Evolutionary conservation across 1,140 invertebrate species (phyloP).

Genomic region (Sitobion miscanthi): DNA sequence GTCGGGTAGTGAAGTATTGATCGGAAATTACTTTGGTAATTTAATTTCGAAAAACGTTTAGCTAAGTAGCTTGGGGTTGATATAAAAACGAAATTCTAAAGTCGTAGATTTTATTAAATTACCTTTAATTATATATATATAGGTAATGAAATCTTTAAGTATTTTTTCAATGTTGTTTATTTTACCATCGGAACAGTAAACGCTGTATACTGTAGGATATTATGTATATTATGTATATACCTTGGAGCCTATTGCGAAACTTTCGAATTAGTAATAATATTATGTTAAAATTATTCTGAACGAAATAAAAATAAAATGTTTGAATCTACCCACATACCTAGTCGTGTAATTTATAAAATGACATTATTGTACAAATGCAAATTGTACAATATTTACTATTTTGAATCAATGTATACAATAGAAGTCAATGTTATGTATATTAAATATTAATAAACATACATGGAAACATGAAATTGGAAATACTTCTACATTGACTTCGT

Average conservation of each 20-base stretch:
- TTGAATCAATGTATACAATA: background rate
- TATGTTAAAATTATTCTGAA: background rate
- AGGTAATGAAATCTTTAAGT: background rate
- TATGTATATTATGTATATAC: background rate
- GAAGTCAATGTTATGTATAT: no score
- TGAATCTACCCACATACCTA: no score
- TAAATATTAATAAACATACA: background rate
- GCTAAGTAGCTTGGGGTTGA: background rate
- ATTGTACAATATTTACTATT: no score
- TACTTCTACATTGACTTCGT: background rate
- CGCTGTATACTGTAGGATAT: background rate
- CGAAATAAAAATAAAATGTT: background rate
- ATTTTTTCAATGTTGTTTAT: background rate
- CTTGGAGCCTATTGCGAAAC: background rate
- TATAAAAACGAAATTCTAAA: conserved; percentile 13
- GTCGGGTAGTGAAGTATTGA: background rate
- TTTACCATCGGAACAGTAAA: background rate
- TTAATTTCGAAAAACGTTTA: conserved; percentile 28
- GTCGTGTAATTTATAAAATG: background rate
- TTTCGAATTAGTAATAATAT: background rate
- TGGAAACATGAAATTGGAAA: background rate
- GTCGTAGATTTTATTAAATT: background rate
- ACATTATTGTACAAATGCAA: no score
- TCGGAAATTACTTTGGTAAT: conserved; percentile 13
- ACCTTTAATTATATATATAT: background rate